These are phyloP conservation scores for Nudaria mundana DNA, from an alignment of 2,888 invertebrate species.

Conservation along the genomic window DNA sequence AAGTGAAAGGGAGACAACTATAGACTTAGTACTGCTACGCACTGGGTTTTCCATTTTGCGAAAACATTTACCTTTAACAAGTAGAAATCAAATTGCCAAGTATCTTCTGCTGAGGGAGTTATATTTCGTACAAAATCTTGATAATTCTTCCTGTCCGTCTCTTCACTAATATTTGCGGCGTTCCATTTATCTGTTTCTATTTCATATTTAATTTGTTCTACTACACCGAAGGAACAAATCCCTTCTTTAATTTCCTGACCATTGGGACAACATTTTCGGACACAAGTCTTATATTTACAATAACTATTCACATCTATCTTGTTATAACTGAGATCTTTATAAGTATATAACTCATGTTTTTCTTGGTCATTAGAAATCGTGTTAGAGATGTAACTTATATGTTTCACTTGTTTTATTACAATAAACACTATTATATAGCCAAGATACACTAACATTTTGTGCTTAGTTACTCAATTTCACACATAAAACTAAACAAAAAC, in stretches of 20 bases:
- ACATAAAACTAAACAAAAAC: neutral
- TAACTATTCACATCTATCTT: neutral
- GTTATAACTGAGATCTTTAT: neutral
- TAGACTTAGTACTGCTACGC: neutral
- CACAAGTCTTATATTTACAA: neutral
- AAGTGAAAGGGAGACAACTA: neutral
- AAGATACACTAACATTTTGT: neutral
- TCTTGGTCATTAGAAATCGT: no score
- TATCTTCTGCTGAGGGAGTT: neutral
- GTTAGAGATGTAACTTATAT: neutral
- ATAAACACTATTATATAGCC: neutral
- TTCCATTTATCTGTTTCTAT: neutral
- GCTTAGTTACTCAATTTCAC: neutral
- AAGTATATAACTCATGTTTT: no score
- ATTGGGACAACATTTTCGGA: constrained; percentile 1
- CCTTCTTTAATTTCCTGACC: neutral
- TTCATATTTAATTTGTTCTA: neutral
- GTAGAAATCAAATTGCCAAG: neutral
- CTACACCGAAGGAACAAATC: neutral
- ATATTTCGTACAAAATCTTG: neutral
- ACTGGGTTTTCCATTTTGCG: neutral
- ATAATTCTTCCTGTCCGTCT: neutral
- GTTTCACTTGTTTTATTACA: neutral
- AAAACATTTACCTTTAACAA: neutral
- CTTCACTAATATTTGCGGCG: neutral